A percentile compares a stretch with the other conserved stretches of the same genome.
These are phyloP conservation scores for Rhinatrema bivittatum DNA, from an alignment of 2,797 vertebrate genomes.

Conservation along the genomic window DNA sequence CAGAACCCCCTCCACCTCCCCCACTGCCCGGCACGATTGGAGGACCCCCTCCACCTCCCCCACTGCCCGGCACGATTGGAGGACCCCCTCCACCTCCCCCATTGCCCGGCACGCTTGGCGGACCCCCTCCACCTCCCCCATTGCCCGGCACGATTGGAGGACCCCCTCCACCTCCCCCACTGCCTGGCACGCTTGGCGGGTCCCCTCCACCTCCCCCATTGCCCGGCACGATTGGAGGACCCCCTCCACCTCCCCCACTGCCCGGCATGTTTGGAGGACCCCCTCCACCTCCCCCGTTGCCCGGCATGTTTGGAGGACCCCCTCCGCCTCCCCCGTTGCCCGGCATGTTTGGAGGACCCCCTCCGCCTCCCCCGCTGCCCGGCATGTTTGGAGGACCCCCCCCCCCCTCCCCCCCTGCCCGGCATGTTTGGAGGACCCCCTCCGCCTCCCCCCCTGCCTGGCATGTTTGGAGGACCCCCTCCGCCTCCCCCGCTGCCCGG, in stretches of 20 bases:
- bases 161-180: slow-evolving; percentile 5
- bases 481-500: slow-evolving; percentile 8
- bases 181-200: not conserved
- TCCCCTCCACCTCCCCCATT: slow-evolving; percentile 5
- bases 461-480: slow-evolving; percentile 26
- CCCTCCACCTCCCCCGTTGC: slow-evolving; percentile 27
- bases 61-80: not conserved
- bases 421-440: slow-evolving; percentile 10
- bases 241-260: slow-evolving; percentile 23
- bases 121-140: not conserved
- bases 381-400: slow-evolving; percentile 5
- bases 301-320: slow-evolving; percentile 9
- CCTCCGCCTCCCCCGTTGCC: slow-evolving; percentile 23
- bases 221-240: not conserved
- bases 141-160: not conserved
- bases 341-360: not conserved
- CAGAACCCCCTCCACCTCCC: too few species aligned
- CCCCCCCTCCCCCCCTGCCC: slow-evolving; percentile 18
- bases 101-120: not conserved
- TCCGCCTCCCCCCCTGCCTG: slow-evolving; percentile 18
- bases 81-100: not conserved
- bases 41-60: not conserved
- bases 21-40: slow-evolving; percentile 10
- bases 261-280: slow-evolving; percentile 27
- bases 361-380: slow-evolving; percentile 20